Evolutionary conservation across 2,797 vertebrate genomes (phyloP), one percentile per base, ranked within the genome.

Genomic region (Pelobates cultripes): DNA sequence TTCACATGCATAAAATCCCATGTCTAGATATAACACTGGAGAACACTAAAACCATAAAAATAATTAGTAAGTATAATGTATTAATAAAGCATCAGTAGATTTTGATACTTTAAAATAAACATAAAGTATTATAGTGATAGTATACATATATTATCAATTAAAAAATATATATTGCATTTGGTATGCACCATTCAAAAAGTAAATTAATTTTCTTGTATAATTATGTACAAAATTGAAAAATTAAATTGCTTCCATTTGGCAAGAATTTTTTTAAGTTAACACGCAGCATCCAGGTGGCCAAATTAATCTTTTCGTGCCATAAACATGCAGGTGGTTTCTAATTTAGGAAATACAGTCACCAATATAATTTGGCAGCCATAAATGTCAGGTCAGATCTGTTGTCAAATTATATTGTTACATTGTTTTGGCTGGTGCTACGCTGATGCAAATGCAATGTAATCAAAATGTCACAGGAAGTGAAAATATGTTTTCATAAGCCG

Each of bases 381-480:
- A 76, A 66, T 67, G 73, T 80, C 82, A 84, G 77, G 73, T 80
- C 82, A 67, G 9, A 72, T 84, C 13, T n/a, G 69, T 80, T 76
- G 57, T 80, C 77, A 79, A 76, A 75, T 76, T 76, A 76, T 75
- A 76, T 71, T 75, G 67, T 75, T 75, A 69, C 53, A 70, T 74
- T 71, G 77, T 72, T 71, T 75, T 75, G 70, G 73, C 73, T 80
- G 57, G n/a, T 63, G 28, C 47, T 79, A 74, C 60, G 15, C 45
- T 67, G 60, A 43, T 14, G 55, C 67, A 79, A 85, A 88, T 87
- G 72, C 71, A 73, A 83, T 84, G 70, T 81, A 83, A 87, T 86
- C 86, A 86, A 89, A 86, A 74, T 79, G 70, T 83, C 73, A 42
- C 12, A 77, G 83, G 83, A 82, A 75, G 43, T 80, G 80, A 84